phyloP scores from a whole-genome alignment of 2,888 invertebrate species.

The Lithophane leautieri region DNA sequence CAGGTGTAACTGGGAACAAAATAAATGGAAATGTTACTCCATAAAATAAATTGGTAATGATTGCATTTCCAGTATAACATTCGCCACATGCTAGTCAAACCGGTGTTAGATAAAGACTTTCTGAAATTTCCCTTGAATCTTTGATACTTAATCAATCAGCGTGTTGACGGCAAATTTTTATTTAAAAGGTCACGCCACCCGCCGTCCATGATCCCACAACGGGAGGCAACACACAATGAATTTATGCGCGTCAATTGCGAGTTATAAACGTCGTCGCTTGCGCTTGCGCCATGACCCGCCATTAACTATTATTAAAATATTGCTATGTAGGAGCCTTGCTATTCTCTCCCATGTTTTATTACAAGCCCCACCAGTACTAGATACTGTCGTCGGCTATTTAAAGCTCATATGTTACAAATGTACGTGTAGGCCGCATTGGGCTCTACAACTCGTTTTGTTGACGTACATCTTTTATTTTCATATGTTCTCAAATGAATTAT shows the following conservation, averaged over 20 bases:
- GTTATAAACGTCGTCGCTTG: slow-evolving; percentile 88
- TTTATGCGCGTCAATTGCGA: slow-evolving; percentile 87
- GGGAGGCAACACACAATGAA: slow-evolving; percentile 82
- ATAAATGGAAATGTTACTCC: neutral
- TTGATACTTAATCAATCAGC: slow-evolving; percentile 69
- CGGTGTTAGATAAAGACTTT: neutral
- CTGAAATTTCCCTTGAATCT: slow-evolving; percentile 44
- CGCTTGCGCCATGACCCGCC: slow-evolving; percentile 85
- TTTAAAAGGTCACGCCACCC: slow-evolving; percentile 75
- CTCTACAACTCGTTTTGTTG: slow-evolving; percentile 74
- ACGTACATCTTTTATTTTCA: slow-evolving; percentile 80
- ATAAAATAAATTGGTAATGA: neutral
- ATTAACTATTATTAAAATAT: slow-evolving; percentile 90
- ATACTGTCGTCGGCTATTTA: slow-evolving; percentile 89
- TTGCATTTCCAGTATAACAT: neutral
- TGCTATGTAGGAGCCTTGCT: slow-evolving; percentile 86
- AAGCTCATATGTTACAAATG: slow-evolving; percentile 87
- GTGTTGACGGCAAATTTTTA: slow-evolving; percentile 75
- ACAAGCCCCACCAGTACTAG: slow-evolving; percentile 80
- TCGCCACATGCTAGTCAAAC: neutral
- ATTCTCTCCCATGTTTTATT: slow-evolving; percentile 89
- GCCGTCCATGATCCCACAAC: slow-evolving; percentile 70
- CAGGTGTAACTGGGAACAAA: neutral
- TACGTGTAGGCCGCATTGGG: slow-evolving; percentile 83
- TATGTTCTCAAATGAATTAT: slow-evolving; percentile 84